phyloP scores from a whole-genome alignment of 1,140 invertebrate genomes.

The Diploscapter pachys region DNA sequence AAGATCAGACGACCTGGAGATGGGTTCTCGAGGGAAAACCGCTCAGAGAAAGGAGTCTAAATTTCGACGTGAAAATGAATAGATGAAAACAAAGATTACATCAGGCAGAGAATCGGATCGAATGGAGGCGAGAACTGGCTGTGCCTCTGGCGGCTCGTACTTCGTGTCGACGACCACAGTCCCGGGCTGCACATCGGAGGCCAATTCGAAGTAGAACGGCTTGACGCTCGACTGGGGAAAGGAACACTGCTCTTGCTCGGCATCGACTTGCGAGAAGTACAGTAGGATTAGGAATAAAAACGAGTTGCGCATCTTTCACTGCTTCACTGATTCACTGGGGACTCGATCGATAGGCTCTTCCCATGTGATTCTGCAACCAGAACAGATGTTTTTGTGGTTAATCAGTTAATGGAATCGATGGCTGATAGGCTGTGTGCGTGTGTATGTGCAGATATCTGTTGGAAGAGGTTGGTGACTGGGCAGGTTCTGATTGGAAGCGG shows the following conservation, averaged over 20 bases:
- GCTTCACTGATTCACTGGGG: too few relatives aligned
- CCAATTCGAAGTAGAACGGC: slow-evolving; percentile 53
- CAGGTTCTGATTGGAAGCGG: too few relatives aligned
- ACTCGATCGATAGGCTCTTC: too few relatives aligned
- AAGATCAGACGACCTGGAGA: slow-evolving; percentile 52
- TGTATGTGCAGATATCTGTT: too few relatives aligned
- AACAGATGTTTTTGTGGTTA: too few relatives aligned
- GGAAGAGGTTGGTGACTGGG: too few relatives aligned
- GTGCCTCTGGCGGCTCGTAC: slow-evolving; percentile 52
- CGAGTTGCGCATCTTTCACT: too few relatives aligned
- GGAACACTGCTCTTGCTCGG: slow-evolving; percentile 17
- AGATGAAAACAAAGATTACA: slow-evolving; percentile 19
- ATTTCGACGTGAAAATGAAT: not conserved
- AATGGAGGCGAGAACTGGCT: slow-evolving; percentile 41
- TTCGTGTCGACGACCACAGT: slow-evolving; percentile 50
- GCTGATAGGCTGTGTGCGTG: too few relatives aligned
- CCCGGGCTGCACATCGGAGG: slow-evolving; percentile 39
- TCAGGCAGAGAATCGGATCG: slow-evolving; percentile 48
- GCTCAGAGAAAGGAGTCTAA: slow-evolving; percentile 38
- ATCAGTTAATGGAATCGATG: too few relatives aligned
- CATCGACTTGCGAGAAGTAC: too few relatives aligned
- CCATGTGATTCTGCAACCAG: too few relatives aligned
- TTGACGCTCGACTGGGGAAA: slow-evolving; percentile 46
- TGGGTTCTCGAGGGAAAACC: slow-evolving; percentile 36
- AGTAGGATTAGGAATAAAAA: too few relatives aligned